A percentile compares a stretch with the other conserved stretches of the same genome.
Evolutionary conservation across 2,888 invertebrate genomes (phyloP).

Genomic region (Synergus laeviventris): DNA sequence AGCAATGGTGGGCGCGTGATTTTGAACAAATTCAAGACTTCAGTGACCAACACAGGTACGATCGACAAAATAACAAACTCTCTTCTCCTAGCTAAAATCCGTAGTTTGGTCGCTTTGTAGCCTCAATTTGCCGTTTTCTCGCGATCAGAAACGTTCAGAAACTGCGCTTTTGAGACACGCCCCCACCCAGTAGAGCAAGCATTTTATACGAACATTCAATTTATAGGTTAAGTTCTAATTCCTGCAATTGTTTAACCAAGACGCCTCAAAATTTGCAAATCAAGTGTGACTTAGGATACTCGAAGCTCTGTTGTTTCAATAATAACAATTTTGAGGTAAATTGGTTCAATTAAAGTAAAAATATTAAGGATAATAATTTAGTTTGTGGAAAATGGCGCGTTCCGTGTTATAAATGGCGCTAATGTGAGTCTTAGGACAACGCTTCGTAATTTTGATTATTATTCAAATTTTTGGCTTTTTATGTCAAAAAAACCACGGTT

Average conservation of each 20-base stretch:
- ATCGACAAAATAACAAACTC: conserved; percentile 21
- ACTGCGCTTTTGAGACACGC: conserved; percentile 53
- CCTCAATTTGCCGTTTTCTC: neutral
- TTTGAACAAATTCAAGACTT: conserved; percentile 76
- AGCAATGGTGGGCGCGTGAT: conserved; percentile 78
- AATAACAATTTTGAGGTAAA: neutral
- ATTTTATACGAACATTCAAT: conserved; percentile 66
- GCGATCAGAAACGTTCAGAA: neutral
- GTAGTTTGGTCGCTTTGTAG: neutral
- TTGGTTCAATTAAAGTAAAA: conserved; percentile 42
- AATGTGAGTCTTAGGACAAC: conserved; percentile 66
- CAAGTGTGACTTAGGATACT: neutral
- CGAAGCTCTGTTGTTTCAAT: neutral
- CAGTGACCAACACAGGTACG: conserved; percentile 52
- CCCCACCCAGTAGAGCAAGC: conserved; percentile 60
- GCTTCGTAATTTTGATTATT: conserved; percentile 62
- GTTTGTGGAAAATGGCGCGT: conserved; percentile 74
- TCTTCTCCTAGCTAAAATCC: neutral
- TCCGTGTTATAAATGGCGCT: conserved; percentile 74
- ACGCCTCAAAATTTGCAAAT: conserved; percentile 4
- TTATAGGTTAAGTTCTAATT: conserved; percentile 69
- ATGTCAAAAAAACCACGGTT: neutral
- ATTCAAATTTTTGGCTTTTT: conserved; percentile 60
- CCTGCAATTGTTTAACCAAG: conserved; percentile 20
- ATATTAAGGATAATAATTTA: conserved; percentile 56